These are phyloP conservation scores for Notolepis coatsorum DNA, from an alignment of 2,797 vertebrate species.

Conservation along the genomic window DNA sequence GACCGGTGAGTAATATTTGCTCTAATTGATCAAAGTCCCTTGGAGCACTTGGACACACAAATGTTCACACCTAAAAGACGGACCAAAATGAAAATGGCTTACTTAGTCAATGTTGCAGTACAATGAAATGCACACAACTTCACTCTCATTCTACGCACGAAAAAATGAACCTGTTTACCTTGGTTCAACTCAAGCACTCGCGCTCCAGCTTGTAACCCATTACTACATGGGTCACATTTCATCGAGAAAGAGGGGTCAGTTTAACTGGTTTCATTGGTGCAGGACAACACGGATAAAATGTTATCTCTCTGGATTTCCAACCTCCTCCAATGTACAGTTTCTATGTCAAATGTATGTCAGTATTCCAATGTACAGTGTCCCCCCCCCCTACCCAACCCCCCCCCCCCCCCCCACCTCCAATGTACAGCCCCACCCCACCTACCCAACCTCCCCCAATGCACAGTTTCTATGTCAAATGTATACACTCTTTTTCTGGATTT, in stretches of 20 bases:
- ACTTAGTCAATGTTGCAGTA: slow-evolving; percentile 32
- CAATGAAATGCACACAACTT: slow-evolving; percentile 19
- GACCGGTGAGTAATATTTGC: slow-evolving; percentile 54
- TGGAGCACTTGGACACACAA: slow-evolving; percentile 33
- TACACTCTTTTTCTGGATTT: too few relatives aligned
- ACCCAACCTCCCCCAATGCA: too few relatives aligned
- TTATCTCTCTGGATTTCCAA: neutral
- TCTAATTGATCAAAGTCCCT: slow-evolving; percentile 31
- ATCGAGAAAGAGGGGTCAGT: neutral
- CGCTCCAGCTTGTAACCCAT: slow-evolving; percentile 2
- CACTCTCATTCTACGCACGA: slow-evolving; percentile 15
- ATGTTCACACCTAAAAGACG: neutral
- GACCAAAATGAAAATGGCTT: neutral
- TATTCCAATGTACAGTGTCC: too few relatives aligned
- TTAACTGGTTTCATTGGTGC: neutral
- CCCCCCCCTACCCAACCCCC: too few relatives aligned
- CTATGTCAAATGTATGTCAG: too few relatives aligned
- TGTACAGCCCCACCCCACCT: too few relatives aligned
- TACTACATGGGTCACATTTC: slow-evolving; percentile 1
- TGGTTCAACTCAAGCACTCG: slow-evolving; percentile 5
- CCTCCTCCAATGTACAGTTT: too few relatives aligned
- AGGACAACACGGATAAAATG: neutral
- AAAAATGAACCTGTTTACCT: slow-evolving; percentile 29
- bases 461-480: too few relatives aligned
- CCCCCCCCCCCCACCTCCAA: too few relatives aligned